Conservation (phyloP, 2,113 vertebrate species). For the Perca flavescens region DNA sequence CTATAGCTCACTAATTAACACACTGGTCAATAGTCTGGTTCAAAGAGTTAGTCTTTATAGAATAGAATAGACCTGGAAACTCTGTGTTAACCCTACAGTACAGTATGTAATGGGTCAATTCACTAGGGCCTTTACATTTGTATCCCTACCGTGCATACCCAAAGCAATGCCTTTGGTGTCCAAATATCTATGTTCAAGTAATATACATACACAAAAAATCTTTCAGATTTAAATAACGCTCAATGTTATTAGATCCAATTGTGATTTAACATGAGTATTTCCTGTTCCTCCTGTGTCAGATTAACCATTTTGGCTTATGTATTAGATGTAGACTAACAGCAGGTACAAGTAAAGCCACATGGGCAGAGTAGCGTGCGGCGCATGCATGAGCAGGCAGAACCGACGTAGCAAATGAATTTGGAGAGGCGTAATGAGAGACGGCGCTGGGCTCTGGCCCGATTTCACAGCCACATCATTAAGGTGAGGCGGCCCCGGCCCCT, state of each 20-base stretch:
- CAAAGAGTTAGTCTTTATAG: background rate
- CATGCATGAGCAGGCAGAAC: slow-evolving; percentile 81
- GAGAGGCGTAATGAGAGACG: slow-evolving; percentile 84
- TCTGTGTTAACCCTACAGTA: background rate
- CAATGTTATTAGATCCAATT: background rate
- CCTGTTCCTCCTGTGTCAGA: slow-evolving; percentile 35
- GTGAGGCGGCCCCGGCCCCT: slow-evolving; percentile 73
- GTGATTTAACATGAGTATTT: slow-evolving; percentile 36
- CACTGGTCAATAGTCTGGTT: background rate
- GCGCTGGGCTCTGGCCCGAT: slow-evolving; percentile 81
- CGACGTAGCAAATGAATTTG: slow-evolving; percentile 87
- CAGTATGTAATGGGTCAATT: background rate
- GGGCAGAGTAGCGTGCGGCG: slow-evolving; percentile 60
- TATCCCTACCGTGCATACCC: too few relatives aligned
- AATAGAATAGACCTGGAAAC: background rate
- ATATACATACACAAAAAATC: background rate
- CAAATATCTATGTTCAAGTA: background rate
- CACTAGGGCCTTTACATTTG: too few relatives aligned
- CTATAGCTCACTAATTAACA: background rate
- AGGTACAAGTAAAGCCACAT: slow-evolving; percentile 65
- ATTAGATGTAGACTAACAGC: slow-evolving; percentile 58
- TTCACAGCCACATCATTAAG: slow-evolving; percentile 87
- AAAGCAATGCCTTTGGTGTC: too few relatives aligned
- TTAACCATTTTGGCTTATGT: slow-evolving; percentile 38
- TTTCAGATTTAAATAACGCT: background rate